These are phyloP conservation scores for Apamea anceps DNA, from an alignment of 2,888 invertebrate species.

Conservation along the genomic window DNA sequence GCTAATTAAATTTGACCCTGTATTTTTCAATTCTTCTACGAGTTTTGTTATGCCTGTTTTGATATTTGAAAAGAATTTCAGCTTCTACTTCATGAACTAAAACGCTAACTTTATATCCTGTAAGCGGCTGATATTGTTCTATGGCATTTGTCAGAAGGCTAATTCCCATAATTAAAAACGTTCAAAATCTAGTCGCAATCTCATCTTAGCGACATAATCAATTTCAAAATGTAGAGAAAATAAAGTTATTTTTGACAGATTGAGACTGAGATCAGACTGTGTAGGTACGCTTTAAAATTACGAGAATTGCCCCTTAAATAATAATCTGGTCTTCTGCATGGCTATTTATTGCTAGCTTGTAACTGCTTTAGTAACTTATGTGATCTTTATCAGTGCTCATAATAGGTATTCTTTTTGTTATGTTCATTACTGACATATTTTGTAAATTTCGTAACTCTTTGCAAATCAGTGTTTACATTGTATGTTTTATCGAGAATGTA, in stretches of 20 bases:
- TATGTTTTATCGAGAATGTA: slow-evolving; percentile 13
- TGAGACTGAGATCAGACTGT: too few species aligned
- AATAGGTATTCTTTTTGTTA: neutral
- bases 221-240: too few species aligned
- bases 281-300: too few species aligned
- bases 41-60: neutral
- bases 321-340: too few species aligned
- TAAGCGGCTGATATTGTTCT: neutral
- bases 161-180: too few species aligned
- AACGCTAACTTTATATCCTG: neutral
- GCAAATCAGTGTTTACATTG: slow-evolving; percentile 25
- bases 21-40: neutral
- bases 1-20: too few species aligned
- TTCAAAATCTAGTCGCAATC: too few species aligned
- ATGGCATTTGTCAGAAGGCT: neutral
- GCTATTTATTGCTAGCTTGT: neutral
- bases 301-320: too few species aligned
- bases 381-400: neutral
- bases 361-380: neutral
- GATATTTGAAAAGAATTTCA: neutral
- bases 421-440: slow-evolving; percentile 1
- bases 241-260: too few species aligned
- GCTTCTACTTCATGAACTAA: neutral
- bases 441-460: neutral
- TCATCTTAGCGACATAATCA: too few species aligned